Percentiles rank a stretch among this genome's conserved stretches.
phyloP scores from a whole-genome alignment of 2,113 vertebrate genomes.

The Aldabrachelys gigantea region DNA sequence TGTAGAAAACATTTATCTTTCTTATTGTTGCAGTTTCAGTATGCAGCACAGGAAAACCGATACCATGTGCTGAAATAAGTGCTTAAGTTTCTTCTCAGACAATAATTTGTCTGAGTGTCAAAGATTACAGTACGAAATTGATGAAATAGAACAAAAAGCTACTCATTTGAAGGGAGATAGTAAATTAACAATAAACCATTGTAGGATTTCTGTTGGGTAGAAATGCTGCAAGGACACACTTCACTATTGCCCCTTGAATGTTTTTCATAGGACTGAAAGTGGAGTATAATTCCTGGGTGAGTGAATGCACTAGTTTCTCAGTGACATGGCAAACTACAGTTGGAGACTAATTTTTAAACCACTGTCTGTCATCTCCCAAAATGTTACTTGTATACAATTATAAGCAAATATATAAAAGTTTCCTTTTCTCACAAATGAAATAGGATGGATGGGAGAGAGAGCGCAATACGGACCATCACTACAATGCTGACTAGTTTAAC shows the following conservation, averaged over 20 bases:
- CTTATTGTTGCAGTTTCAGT: background rate
- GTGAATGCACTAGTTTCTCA: background rate
- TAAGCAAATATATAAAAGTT: background rate
- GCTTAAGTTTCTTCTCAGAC: background rate
- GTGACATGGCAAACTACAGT: background rate
- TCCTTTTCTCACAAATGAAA: background rate
- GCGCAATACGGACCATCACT: background rate
- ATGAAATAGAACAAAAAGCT: constrained; percentile 15
- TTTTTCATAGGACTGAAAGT: background rate
- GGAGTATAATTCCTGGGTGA: background rate
- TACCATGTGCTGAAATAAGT: background rate
- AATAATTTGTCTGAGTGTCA: background rate
- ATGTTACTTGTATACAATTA: background rate
- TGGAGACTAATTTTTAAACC: background rate
- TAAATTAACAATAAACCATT: background rate
- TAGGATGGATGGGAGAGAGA: background rate
- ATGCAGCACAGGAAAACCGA: background rate
- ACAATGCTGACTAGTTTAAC: background rate
- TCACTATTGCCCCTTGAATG: background rate
- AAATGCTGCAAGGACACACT: background rate
- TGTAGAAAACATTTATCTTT: background rate
- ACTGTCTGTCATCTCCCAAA: background rate
- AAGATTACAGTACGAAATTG: background rate
- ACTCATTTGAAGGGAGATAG: background rate
- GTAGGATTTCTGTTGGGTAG: background rate